phyloP scores from a whole-genome alignment of 2,113 vertebrate genomes.

The Otocyon megalotis region DNA sequence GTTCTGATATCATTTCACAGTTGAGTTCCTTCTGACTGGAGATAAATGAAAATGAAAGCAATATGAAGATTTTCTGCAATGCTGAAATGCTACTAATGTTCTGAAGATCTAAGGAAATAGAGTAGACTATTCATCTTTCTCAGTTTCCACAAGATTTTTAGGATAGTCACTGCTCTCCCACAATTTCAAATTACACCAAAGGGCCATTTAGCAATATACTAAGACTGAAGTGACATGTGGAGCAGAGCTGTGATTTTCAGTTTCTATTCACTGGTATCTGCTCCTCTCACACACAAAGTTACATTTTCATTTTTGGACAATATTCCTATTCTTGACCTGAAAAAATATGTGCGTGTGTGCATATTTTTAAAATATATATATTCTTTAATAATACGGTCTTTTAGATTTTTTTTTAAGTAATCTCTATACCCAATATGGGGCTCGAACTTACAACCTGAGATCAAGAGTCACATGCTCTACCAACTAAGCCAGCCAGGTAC shows the following conservation, averaged over 20 bases:
- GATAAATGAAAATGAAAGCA: constrained; percentile 40
- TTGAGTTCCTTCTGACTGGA: neutral
- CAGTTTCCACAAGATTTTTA: neutral
- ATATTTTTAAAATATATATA: neutral
- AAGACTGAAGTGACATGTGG: neutral
- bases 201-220: neutral
- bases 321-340: neutral
- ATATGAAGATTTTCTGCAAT: neutral
- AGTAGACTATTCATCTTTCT: neutral
- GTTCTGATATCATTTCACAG: neutral
- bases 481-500: neutral
- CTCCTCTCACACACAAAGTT: neutral
- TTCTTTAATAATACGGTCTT: neutral
- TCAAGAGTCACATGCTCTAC: neutral
- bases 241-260: neutral
- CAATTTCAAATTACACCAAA: neutral
- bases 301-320: neutral
- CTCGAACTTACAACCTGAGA: neutral
- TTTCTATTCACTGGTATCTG: neutral
- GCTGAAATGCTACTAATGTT: neutral
- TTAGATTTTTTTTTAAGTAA: neutral
- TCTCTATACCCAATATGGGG: neutral
- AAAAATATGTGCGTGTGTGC: neutral
- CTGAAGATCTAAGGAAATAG: neutral
- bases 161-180: neutral